Percentiles rank a stretch among this genome's conserved stretches.
Evolutionary conservation across 2,113 vertebrate species (phyloP).

Genomic region (Scomber colias): DNA sequence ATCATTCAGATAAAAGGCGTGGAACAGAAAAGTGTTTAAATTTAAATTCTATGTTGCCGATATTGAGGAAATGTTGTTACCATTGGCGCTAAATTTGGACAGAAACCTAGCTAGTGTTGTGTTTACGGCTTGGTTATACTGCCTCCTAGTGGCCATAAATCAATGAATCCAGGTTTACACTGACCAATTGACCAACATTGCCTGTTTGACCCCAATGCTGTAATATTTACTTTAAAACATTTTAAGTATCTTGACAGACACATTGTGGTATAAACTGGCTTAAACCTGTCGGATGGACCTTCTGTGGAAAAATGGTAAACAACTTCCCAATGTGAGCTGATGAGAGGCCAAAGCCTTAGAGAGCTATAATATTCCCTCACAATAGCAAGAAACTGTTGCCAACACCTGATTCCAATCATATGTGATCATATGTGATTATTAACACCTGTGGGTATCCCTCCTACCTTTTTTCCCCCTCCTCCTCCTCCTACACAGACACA

Average conservation of each 20-base stretch:
- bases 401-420: constrained; percentile 80
- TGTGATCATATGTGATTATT: constrained; percentile 79
- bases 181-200: not conserved
- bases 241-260: not conserved
- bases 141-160: not conserved
- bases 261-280: constrained; percentile 23
- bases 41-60: too few species aligned
- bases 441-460: constrained; percentile 69
- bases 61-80: too few species aligned
- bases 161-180: not conserved
- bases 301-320: constrained; percentile 64
- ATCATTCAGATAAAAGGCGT: too few species aligned
- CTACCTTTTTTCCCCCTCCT: not conserved
- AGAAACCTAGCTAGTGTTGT: too few species aligned
- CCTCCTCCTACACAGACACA: not conserved
- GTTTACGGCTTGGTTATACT: too few species aligned
- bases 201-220: not conserved
- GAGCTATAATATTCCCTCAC: constrained; percentile 66
- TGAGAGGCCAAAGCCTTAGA: constrained; percentile 61
- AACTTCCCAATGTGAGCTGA: constrained; percentile 55
- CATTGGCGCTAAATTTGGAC: too few species aligned
- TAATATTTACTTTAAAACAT: not conserved
- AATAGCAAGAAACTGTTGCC: constrained; percentile 62
- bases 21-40: too few species aligned
- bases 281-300: constrained; percentile 17